These are phyloP conservation scores for Yasuhikotakia modesta DNA, from an alignment of 2,797 vertebrate species.

Conservation along the genomic window DNA sequence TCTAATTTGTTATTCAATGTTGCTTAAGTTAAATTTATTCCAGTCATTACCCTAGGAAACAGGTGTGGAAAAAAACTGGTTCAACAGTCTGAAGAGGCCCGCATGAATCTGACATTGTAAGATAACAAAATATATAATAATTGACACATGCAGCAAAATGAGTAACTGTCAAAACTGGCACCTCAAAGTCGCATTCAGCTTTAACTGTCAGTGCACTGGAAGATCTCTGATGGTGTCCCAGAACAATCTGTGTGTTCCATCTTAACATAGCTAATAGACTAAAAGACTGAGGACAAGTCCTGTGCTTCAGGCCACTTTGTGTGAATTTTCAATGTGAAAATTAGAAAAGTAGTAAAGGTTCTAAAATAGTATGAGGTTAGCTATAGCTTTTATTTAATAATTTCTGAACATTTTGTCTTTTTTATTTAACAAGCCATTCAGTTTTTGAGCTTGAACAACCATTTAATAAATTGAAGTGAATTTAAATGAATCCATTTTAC, in stretches of 20 bases:
- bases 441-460: no score
- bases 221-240: slow-evolving; percentile 14
- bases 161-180: slow-evolving; percentile 24
- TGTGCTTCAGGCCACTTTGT: neutral
- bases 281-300: neutral
- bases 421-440: no score
- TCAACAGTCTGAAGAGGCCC: neutral
- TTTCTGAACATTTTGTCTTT: no score
- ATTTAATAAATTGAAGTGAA: no score
- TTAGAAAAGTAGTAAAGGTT: no score
- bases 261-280: neutral
- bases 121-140: neutral
- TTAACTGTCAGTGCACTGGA: slow-evolving; percentile 19
- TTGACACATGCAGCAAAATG: neutral
- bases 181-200: slow-evolving; percentile 25
- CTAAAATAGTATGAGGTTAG: no score
- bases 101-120: neutral
- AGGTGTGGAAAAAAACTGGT: neutral
- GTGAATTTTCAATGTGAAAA: no score
- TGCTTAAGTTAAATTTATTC: slow-evolving; percentile 13
- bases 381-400: no score
- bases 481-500: no score
- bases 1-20: slow-evolving; percentile 1
- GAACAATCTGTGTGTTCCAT: slow-evolving; percentile 1
- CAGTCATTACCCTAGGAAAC: neutral